Evolutionary conservation across 2,888 invertebrate genomes (phyloP).

Genomic region (Hetaerina titia): DNA sequence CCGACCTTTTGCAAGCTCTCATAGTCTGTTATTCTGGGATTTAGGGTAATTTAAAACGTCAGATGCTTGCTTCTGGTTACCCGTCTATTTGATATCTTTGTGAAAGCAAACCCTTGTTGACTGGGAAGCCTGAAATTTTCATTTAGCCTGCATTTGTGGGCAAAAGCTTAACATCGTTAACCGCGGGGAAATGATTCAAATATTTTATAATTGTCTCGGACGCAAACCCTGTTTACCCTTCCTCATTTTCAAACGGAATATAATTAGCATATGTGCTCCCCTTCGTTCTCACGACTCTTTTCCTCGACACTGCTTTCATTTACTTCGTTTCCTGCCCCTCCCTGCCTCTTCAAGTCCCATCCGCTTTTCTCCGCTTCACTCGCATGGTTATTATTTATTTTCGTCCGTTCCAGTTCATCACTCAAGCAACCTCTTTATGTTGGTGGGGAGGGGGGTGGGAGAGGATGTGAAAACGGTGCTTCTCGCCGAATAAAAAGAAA

Average conservation of each 20-base stretch:
- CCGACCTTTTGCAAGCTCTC: no score
- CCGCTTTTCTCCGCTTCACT: not conserved
- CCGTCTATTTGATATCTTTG: no score
- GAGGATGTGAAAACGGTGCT: slow-evolving; percentile 10
- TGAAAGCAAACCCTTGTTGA: not conserved
- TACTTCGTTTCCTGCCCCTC: not conserved
- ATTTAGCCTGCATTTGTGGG: not conserved
- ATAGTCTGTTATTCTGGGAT: no score
- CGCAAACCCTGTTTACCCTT: not conserved
- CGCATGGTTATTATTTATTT: not conserved
- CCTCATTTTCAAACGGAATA: slow-evolving; percentile 1
- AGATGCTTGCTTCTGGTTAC: no score
- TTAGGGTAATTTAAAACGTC: no score
- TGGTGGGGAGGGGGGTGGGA: no score
- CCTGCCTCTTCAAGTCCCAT: not conserved
- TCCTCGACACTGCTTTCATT: not conserved
- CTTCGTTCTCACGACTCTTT: not conserved
- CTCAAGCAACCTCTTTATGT: slow-evolving; percentile 24
- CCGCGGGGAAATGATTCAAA: not conserved
- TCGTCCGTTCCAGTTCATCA: slow-evolving; percentile 27
- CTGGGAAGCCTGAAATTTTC: not conserved
- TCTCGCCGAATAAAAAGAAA: not conserved
- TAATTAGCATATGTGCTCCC: not conserved
- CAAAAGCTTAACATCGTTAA: not conserved
- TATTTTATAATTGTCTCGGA: not conserved